A percentile compares a stretch with the other conserved stretches of the same genome.
Evolutionary conservation across 2,797 vertebrate species (phyloP).

Genomic region (Meda fulgida): DNA sequence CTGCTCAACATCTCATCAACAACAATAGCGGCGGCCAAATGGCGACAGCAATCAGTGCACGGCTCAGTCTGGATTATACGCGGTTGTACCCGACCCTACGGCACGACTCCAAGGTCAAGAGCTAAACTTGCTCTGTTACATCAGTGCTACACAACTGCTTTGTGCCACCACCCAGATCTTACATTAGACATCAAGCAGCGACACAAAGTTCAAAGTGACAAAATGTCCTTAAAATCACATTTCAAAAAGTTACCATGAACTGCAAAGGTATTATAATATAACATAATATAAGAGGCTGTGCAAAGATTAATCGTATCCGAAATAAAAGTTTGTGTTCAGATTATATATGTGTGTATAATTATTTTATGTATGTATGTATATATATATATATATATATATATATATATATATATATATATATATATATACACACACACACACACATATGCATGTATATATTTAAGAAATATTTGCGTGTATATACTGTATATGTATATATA

Average conservation of each 20-base stretch:
- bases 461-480: no score
- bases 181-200: background rate
- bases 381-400: no score
- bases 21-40: conserved; percentile 42
- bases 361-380: no score
- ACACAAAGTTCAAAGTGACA: background rate
- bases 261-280: background rate
- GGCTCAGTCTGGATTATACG: background rate
- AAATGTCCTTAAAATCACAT: background rate
- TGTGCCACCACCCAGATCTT: background rate
- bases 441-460: no score
- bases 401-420: no score
- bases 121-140: background rate
- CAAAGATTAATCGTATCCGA: no score
- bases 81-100: background rate
- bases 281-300: no score
- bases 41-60: conserved; percentile 16
- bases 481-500: no score
- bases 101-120: conserved; percentile 8
- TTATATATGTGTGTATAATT: no score
- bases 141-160: background rate
- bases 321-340: no score
- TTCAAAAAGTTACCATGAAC: background rate
- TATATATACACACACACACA: no score
- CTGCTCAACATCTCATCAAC: conserved; percentile 67